Evolutionary conservation across 2,888 invertebrate genomes (phyloP), one percentile per base, ranked within the genome.

Genomic region (Hipparchia semele): DNA sequence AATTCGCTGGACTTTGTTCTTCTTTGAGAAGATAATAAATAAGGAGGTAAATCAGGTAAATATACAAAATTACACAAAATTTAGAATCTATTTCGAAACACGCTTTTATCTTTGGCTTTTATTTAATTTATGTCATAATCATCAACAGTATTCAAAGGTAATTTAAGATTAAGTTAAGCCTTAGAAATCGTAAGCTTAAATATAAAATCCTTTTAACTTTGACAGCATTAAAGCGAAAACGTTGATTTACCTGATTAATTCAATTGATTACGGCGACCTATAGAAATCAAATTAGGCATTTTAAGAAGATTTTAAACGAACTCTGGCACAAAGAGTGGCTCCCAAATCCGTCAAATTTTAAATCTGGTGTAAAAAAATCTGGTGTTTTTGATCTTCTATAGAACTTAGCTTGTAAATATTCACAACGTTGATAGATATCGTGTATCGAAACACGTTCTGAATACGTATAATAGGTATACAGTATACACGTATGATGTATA

Each of bases 261-360:
- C 51, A 64, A 51, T 64, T 51, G 64, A 64, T 49, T 64, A 64
- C 51, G 51, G 8, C 49, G 64, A 10, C 6, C 51, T 64, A 10
- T 64, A 23, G 64, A 64, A 62, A 64, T 51, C 5, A 64, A 64
- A 62, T 33, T 45, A 61, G 9, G n/a, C 61, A 12, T 61, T 61
- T 61, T 6, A 39, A 61, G 45, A 10, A 45, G 45, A 12, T 61
- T 61, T 61, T 6, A 39, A 61, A 61, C 45, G 45, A 61, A n/a
- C 10, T 53, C 10, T 39, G 3, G 2, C 5, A 39, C 39, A 39
- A 39, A 39, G 39, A 0, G 39, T 39, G 39, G 39, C 0, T 39
- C 5, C 2, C 1, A 39, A 1, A 39, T 2, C 39, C 39, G 5
- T 39, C 5, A 23, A 23, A 23, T 53, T 53, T 53, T 10, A 53